Base-by-base conservation (phyloP, 2,888 invertebrate genomes). In the Biston stratarius region DNA sequence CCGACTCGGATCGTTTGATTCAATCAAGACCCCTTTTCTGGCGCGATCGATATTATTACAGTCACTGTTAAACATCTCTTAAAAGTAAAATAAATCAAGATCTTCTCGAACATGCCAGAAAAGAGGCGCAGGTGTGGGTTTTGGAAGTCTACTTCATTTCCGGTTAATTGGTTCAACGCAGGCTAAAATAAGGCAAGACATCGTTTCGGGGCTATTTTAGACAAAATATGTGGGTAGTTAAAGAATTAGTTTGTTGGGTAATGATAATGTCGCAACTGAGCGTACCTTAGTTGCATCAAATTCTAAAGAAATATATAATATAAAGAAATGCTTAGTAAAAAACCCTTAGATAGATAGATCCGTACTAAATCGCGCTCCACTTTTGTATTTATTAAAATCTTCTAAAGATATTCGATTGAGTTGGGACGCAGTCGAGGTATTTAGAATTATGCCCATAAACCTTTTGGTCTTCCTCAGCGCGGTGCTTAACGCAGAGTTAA, bases 1-100 rank as follows among this genome's bases (percentile, higher is more conserved):
- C 86, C 80, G 80, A 84, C 86, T 81, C 80, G 84, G 86, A 81
- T 79, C 80, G 78, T 80, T 77, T 77, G 78, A 79, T 72, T 74
- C 70, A 52, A 71, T 76, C 55, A 15, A 42, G 42, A 14, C 24
- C 42, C 55, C 40, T 0, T 12, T 55, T 55, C 55, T 33, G 42
- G 42, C 9, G 0, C 42, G 11, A 24, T 42, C 55, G 42, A 33
- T 3, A 44, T 55, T 12, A 44, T 53, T 7, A 15, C 38, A 6
- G 44, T 42, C 42, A 33, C 1, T 8, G 24, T 55, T 42, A 42
- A 7, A 40, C 10, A 14, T 14, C 0, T 14, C 15, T 7, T 12
- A 15, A 40, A 2, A 53, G 1, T 38, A 9, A 40, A 53, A 53
- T 11, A 15, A 6, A 53, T 15, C 1, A 15, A 40, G 36, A 40